A percentile compares a stretch with the other conserved stretches of the same genome.
Evolutionary conservation across 2,797 vertebrate genomes (phyloP).

Genomic region (Iguana delicatissima): DNA sequence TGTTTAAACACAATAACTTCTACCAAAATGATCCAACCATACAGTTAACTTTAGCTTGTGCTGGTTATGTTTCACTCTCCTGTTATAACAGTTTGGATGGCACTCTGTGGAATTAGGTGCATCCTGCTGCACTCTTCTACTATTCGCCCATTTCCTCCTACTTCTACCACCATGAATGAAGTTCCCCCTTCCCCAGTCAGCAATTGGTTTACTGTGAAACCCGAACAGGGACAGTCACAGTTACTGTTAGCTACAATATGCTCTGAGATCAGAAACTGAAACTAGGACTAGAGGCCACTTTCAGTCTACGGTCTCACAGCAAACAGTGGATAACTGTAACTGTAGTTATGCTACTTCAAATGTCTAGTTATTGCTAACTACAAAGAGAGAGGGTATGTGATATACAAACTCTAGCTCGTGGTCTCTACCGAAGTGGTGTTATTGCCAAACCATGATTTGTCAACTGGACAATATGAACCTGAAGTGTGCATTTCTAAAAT

Average conservation of each 20-base stretch:
- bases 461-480: not conserved
- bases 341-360: not conserved
- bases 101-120: not conserved
- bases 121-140: not conserved
- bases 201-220: not conserved
- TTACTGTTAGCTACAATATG: not conserved
- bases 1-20: not conserved
- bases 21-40: not conserved
- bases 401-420: not conserved
- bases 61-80: not conserved
- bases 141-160: not conserved
- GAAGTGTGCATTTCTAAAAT: not conserved
- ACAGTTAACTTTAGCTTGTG: not conserved
- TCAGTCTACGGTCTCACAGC: not conserved
- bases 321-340: not conserved
- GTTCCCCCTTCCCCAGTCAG: not conserved
- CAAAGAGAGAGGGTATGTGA: not conserved
- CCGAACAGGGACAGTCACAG: not conserved
- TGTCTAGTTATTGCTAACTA: not conserved
- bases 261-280: not conserved
- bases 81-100: not conserved
- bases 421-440: too few relatives aligned
- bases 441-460: not conserved
- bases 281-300: not conserved
- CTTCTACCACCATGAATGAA: not conserved